Evolutionary conservation across 2,797 vertebrate species (phyloP).

Genomic region (Protosalanx chinensis): DNA sequence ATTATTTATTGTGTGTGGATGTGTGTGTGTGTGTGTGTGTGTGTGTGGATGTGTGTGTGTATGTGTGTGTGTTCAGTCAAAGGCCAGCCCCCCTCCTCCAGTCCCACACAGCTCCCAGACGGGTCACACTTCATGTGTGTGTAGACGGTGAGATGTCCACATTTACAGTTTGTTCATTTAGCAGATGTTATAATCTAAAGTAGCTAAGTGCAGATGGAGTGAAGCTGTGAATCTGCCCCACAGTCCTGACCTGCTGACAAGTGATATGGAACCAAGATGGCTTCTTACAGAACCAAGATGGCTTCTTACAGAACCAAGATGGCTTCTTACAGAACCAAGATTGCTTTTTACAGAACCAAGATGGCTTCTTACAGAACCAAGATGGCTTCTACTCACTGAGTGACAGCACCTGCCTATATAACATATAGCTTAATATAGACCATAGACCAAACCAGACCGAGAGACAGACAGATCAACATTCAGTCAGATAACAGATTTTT

Average conservation of each 20-base stretch:
- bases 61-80: conserved; percentile 58
- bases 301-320: not conserved
- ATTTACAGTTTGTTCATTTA: no score
- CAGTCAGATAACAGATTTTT: not conserved
- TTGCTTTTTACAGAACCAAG: not conserved
- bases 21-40: not conserved
- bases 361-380: conserved; percentile 51
- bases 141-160: conserved; percentile 21
- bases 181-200: no score
- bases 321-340: conserved; percentile 38
- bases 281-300: no score
- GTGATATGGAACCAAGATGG: conserved; percentile 52
- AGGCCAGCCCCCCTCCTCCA: conserved; percentile 68
- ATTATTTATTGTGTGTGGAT: conserved; percentile 3
- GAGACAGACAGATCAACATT: conserved; percentile 14
- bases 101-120: conserved; percentile 75
- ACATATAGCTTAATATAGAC: no score
- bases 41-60: not conserved
- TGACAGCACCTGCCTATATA: no score
- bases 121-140: conserved; percentile 84
- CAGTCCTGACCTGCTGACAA: conserved; percentile 59
- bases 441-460: conserved; percentile 12
- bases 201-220: no score
- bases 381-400: conserved; percentile 27
- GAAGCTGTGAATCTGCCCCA: conserved; percentile 35